These are phyloP conservation scores for Caranx melampygus DNA, from an alignment of 2,113 vertebrate species.

Conservation along the genomic window DNA sequence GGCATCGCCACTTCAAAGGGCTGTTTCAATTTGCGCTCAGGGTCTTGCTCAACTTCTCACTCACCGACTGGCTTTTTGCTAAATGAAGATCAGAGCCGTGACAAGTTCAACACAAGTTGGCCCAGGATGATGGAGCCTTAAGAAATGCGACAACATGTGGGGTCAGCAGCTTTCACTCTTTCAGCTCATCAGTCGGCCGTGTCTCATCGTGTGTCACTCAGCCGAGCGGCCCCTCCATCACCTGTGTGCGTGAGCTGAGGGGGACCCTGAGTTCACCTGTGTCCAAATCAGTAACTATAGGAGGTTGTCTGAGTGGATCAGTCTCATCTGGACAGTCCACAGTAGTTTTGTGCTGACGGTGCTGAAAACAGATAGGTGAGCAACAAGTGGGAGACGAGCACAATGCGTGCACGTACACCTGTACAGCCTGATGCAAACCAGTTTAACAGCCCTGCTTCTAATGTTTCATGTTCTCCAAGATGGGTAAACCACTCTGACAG, in stretches of 20 bases:
- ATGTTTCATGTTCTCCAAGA: no score
- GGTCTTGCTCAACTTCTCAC: conserved; percentile 32
- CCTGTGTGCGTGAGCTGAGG: conserved; percentile 10
- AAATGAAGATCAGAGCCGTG: conserved; percentile 51
- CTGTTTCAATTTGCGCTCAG: neutral
- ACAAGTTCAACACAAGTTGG: conserved; percentile 26
- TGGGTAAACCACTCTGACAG: no score
- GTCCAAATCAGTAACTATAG: conserved; percentile 33
- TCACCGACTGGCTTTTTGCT: conserved; percentile 22
- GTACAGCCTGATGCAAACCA: neutral
- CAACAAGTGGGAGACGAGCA: conserved; percentile 39
- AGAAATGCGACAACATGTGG: conserved; percentile 60
- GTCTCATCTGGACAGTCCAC: conserved; percentile 29
- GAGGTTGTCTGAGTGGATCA: conserved; percentile 57
- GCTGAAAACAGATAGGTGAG: conserved; percentile 19
- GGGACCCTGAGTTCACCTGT: conserved; percentile 32
- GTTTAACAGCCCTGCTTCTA: neutral
- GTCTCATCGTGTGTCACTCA: conserved; percentile 43
- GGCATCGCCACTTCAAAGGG: conserved; percentile 60
- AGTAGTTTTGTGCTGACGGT: conserved; percentile 57
- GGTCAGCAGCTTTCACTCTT: conserved; percentile 72
- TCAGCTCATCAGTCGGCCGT: conserved; percentile 5
- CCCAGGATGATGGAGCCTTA: conserved; percentile 45
- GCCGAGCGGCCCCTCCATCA: conserved; percentile 8
- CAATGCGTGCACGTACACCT: neutral